Evolutionary conservation across 2,888 invertebrate species (phyloP), one percentile per base, ranked within the genome.

Genomic region (Scaptomyza polygonia): DNA sequence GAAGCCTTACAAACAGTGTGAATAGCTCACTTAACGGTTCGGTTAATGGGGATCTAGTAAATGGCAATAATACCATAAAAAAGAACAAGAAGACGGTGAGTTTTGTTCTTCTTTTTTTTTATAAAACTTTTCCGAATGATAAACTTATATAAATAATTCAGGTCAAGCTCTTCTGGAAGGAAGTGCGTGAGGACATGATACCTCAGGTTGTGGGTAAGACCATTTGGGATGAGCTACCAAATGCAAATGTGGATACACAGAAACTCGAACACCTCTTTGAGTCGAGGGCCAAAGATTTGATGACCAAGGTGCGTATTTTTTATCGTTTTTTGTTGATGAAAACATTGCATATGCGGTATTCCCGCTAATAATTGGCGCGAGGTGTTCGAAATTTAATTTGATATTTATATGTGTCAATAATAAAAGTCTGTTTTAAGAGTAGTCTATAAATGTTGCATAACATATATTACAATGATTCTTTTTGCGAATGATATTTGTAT

Each of bases 191-290:
- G 75, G 89, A 92, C 32, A 84, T 92, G 58, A 91, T 93, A 40
- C 92, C 93, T 12, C 92, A 95, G 34, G 94, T 94, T 68, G 92
- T 95, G 48, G 93, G 93, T 72, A 94, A 95, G 53, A 95, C 95
- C 86, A 96, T 99, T 89, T 99, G 99, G 99, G 97, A 98, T 90
- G 97, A 97, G 89, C 91, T 99, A 52, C 95, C 95, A 39, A 94
- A 95, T 29, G 95, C 99, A 6, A 93, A 94, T 55, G 94, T 99
- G 27, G 99, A 99, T 91, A 97, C 96, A 7, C 96, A 97, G 86
- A 97, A 97, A 92, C 92, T 99, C 85, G 98, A 99, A 90, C 97
- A 98, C 92, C 93, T 99, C 66, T 99, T 99, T 92, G 99, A 99
- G 92, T 97, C 97, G 32, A 94, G 98, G 88, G 97, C 97, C 74